Evolutionary conservation across 2,113 vertebrate species (phyloP).

Genomic region (Oryzias javanicus): DNA sequence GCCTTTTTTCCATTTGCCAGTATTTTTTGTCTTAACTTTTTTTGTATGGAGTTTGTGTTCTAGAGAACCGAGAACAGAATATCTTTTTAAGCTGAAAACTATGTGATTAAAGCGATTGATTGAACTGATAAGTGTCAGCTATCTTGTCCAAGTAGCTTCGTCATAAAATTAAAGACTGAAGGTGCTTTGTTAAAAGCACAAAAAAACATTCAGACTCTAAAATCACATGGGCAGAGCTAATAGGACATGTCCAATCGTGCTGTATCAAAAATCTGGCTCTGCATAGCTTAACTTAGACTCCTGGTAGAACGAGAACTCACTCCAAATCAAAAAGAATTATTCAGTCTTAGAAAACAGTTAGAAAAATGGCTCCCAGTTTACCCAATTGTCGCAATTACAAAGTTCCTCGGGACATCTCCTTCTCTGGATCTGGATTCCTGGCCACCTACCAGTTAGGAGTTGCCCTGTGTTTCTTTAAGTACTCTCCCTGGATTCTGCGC

Average conservation of each 20-base stretch:
- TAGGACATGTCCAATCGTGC: conserved; percentile 48
- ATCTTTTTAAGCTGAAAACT: too few relatives aligned
- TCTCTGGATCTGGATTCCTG: conserved; percentile 83
- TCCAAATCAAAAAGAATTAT: not conserved
- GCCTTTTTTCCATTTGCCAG: not conserved
- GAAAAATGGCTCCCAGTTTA: conserved; percentile 49
- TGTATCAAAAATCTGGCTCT: conserved; percentile 21
- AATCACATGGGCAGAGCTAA: conserved; percentile 56
- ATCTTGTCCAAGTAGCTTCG: not conserved
- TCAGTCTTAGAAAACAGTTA: not conserved
- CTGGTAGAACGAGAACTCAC: not conserved
- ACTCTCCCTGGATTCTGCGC: conserved; percentile 73
- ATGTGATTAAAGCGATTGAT: too few relatives aligned
- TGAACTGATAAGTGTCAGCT: too few relatives aligned
- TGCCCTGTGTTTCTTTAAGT: conserved; percentile 74
- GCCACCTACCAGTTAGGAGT: conserved; percentile 83
- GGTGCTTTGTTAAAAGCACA: conserved; percentile 1
- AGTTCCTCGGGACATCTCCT: conserved; percentile 74
- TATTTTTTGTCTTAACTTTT: too few relatives aligned
- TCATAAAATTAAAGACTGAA: not conserved
- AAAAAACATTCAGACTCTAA: conserved; percentile 9
- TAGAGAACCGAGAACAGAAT: too few relatives aligned
- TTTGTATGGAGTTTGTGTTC: too few relatives aligned
- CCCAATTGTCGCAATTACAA: conserved; percentile 26
- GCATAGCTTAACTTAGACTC: not conserved